A percentile compares a stretch with the other conserved stretches of the same genome.
Evolutionary conservation across 2,113 vertebrate genomes (phyloP).

Genomic region (Podilymbus podiceps): DNA sequence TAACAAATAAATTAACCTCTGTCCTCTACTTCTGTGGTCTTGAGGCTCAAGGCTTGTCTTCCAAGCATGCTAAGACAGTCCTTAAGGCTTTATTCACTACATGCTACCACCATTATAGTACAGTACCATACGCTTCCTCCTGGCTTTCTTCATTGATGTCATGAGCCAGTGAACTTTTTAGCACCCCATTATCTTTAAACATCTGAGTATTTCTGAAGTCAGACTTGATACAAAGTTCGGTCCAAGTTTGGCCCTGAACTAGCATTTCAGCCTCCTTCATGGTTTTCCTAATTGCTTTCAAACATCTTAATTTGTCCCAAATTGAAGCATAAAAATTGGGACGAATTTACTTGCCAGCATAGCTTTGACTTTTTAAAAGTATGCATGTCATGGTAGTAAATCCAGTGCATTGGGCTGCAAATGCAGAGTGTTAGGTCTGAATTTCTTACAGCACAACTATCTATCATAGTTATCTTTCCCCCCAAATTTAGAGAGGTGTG

Average conservation of each 20-base stretch:
- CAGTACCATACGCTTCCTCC: not conserved
- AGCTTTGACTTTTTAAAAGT: not conserved
- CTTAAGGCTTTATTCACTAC: not conserved
- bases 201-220: not conserved
- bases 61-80: not conserved
- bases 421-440: not conserved
- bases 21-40: not conserved
- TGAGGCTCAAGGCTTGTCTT: not conserved
- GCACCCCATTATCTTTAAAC: not conserved
- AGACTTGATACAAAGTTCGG: not conserved
- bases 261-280: not conserved
- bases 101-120: not conserved
- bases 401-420: not conserved
- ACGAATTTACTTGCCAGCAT: not conserved
- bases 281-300: not conserved
- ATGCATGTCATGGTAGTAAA: not conserved
- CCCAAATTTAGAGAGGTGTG: not conserved
- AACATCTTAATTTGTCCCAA: not conserved
- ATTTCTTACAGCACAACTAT: not conserved
- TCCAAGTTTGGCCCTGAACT: not conserved
- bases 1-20: not conserved
- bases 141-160: not conserved
- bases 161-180: not conserved
- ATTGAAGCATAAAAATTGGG: not conserved
- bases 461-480: rapidly evolving